Conservation (phyloP, 2,797 vertebrate species). For the Cyprinodon diabolis region DNA sequence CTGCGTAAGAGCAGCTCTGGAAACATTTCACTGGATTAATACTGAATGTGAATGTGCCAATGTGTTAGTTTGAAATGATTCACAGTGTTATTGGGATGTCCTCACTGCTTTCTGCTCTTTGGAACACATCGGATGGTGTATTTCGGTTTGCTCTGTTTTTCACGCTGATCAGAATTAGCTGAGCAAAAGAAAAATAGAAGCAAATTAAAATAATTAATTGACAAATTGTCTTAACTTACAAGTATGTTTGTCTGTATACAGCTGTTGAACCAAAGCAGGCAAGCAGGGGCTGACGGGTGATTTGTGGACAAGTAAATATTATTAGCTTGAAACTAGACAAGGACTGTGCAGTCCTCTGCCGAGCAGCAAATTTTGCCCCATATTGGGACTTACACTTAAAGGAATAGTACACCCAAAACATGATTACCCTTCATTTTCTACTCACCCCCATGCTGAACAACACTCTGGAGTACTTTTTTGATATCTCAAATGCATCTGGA, state of each 20-base stretch:
- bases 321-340: conserved; percentile 2
- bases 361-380: no score
- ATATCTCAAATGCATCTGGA: no score
- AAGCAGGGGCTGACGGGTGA: background rate
- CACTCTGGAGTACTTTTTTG: no score
- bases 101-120: conserved; percentile 32
- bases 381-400: no score
- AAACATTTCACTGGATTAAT: conserved; percentile 3
- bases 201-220: no score
- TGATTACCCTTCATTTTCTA: no score
- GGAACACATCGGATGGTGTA: conserved; percentile 46
- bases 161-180: conserved; percentile 8
- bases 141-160: conserved; percentile 31
- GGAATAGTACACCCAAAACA: no score
- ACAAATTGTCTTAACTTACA: no score
- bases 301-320: conserved; percentile 13
- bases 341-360: no score
- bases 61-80: conserved; percentile 9
- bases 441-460: no score
- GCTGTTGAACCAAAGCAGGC: background rate
- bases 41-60: background rate
- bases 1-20: background rate
- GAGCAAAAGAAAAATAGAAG: background rate
- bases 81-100: conserved; percentile 5
- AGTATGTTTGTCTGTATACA: no score